phyloP scores from a whole-genome alignment of 2,888 invertebrate genomes.

The Lepidocyrtinus sp. region DNA sequence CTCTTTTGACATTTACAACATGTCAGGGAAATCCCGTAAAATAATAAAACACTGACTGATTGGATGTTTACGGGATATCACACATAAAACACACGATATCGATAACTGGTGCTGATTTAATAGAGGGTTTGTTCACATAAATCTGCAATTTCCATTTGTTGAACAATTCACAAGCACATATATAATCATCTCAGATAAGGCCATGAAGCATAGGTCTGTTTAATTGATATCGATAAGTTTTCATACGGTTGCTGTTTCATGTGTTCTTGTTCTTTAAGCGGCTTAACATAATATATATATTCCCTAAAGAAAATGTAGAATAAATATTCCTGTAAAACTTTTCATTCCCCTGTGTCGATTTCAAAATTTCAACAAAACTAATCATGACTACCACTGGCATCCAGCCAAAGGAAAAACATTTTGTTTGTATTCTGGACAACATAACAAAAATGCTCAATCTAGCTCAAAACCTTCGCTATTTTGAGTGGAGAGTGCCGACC shows the following conservation, averaged over 20 bases:
- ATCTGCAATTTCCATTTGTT: neutral
- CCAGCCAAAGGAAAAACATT: neutral
- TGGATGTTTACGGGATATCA: constrained; percentile 11
- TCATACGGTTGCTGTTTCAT: too few relatives aligned
- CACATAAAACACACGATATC: neutral
- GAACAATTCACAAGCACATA: neutral
- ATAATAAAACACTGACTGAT: neutral
- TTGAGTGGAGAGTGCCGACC: constrained; percentile 28
- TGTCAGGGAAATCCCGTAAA: constrained; percentile 4
- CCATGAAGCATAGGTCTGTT: too few relatives aligned
- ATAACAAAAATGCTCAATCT: neutral
- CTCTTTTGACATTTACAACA: constrained; percentile 19
- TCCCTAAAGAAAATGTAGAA: too few relatives aligned
- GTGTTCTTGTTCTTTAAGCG: too few relatives aligned
- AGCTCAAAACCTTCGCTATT: neutral
- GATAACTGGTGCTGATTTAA: constrained; percentile 15
- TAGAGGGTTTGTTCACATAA: neutral
- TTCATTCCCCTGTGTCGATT: too few relatives aligned
- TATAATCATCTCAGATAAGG: neutral
- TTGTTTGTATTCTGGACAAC: neutral
- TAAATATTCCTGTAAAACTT: too few relatives aligned
- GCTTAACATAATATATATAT: too few relatives aligned
- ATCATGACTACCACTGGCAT: too few relatives aligned
- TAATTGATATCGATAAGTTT: too few relatives aligned
- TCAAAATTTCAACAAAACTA: too few relatives aligned